phyloP scores from a whole-genome alignment of 1,140 invertebrate species.

The Lysiphlebus fabarum region DNA sequence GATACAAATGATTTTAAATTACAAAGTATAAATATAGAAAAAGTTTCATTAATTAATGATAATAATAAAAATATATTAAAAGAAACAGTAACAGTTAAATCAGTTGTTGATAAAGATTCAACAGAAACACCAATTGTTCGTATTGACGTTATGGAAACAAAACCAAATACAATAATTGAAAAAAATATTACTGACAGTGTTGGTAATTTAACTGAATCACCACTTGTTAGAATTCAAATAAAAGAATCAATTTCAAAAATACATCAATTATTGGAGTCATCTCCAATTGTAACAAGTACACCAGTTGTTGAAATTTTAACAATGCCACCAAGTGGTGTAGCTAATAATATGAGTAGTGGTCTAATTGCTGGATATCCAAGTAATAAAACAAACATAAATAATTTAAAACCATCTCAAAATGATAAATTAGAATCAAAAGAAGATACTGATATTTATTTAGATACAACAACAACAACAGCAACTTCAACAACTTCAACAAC shows the following conservation, averaged over 20 bases:
- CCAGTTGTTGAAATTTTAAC: slow-evolving; percentile 29
- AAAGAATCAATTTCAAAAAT: slow-evolving; percentile 37
- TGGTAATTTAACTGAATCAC: slow-evolving; percentile 34
- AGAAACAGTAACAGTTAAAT: slow-evolving; percentile 6
- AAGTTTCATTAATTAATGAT: background rate
- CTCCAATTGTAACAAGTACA: slow-evolving; percentile 16
- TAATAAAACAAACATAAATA: background rate
- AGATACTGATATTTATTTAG: background rate
- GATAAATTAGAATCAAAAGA: background rate
- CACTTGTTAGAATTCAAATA: slow-evolving; percentile 40
- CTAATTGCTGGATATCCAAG: slow-evolving; percentile 40
- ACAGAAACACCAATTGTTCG: slow-evolving; percentile 36
- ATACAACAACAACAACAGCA: no score
- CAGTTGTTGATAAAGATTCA: slow-evolving; percentile 22
- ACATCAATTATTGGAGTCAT: slow-evolving; percentile 39
- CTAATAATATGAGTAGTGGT: slow-evolving; percentile 40
- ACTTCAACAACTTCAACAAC: no score
- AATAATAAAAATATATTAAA: background rate
- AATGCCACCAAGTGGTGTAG: slow-evolving; percentile 29
- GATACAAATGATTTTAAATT: background rate
- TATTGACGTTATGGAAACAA: slow-evolving; percentile 31
- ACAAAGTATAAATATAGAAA: background rate
- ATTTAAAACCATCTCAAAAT: slow-evolving; percentile 4
- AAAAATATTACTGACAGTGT: background rate
- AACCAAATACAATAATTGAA: slow-evolving; percentile 13